Percentiles rank a stretch among this genome's conserved stretches.
Evolutionary conservation across 2,113 vertebrate species (phyloP).

Genomic region (Gobius niger): DNA sequence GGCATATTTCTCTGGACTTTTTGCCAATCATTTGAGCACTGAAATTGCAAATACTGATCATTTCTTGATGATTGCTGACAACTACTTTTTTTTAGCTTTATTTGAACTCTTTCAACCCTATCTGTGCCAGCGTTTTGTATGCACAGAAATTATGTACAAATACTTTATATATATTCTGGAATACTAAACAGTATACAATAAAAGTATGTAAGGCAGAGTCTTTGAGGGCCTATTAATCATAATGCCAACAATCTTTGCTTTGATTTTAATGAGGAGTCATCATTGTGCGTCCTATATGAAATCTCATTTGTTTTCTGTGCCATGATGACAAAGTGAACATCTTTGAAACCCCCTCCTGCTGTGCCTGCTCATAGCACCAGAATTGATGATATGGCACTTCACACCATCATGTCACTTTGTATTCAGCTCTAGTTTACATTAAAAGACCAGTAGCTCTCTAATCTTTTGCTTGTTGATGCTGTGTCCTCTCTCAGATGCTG

Average conservation of each 20-base stretch:
- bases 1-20: too few relatives aligned
- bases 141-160: not conserved
- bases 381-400: conserved; percentile 17
- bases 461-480: conserved; percentile 11
- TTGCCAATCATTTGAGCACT: too few relatives aligned
- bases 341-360: conserved; percentile 28
- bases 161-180: too few relatives aligned
- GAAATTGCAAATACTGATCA: too few relatives aligned
- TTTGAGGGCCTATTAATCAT: conserved; percentile 50
- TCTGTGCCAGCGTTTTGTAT: too few relatives aligned
- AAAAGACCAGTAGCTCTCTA: not conserved
- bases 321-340: conserved; percentile 24
- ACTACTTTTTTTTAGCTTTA: too few relatives aligned
- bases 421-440: conserved; percentile 13
- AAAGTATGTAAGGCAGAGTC: conserved; percentile 31
- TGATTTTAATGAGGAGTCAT: conserved; percentile 55
- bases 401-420: not conserved
- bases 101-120: too few relatives aligned
- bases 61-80: too few relatives aligned
- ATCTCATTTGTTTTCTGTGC: conserved; percentile 28
- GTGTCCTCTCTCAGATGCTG: conserved; percentile 82
- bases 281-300: conserved; percentile 40
- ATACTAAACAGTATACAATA: too few relatives aligned
- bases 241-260: conserved; percentile 25
- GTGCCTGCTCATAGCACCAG: conserved; percentile 10